phyloP scores from a whole-genome alignment of 2,113 vertebrate genomes.

The Podarcis raffonei region DNA sequence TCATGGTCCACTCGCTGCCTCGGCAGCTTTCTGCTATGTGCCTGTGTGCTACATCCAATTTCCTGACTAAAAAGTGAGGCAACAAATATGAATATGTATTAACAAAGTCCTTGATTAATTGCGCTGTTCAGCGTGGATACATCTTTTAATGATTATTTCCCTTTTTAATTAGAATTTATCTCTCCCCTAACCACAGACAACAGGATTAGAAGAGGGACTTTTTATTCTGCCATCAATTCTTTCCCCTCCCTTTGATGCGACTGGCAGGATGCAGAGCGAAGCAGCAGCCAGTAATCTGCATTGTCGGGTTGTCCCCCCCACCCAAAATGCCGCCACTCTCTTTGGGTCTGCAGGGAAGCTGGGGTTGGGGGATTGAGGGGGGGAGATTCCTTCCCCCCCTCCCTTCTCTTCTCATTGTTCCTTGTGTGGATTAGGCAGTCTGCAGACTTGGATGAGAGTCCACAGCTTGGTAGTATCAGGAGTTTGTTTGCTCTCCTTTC shows the following conservation, averaged over 20 bases:
- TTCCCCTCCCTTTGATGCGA: not conserved
- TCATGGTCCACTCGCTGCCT: not conserved
- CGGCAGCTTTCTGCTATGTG: not conserved
- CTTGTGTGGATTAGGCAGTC: not conserved
- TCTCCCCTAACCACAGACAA: constrained; percentile 51
- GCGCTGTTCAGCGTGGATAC: constrained; percentile 37
- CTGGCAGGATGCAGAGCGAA: not conserved
- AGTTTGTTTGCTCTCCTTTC: not conserved
- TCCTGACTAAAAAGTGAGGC: constrained; percentile 4
- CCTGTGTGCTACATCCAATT: not conserved
- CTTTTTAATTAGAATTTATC: constrained; percentile 66
- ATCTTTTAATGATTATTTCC: constrained; percentile 71
- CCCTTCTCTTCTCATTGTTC: not conserved
- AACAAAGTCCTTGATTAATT: constrained; percentile 56
- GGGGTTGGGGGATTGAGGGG: not conserved
- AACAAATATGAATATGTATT: constrained; percentile 25
- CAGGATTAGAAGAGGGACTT: constrained; percentile 25
- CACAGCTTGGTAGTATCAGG: not conserved
- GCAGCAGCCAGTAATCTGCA: not conserved
- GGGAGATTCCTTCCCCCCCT: not conserved
- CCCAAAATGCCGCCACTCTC: not conserved
- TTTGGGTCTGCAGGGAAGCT: too few relatives aligned
- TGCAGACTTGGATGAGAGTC: not conserved
- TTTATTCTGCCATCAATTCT: constrained; percentile 35
- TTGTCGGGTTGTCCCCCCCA: not conserved